Evolutionary conservation across 2,797 vertebrate species (phyloP).

Genomic region (Tarsius wallacei): DNA sequence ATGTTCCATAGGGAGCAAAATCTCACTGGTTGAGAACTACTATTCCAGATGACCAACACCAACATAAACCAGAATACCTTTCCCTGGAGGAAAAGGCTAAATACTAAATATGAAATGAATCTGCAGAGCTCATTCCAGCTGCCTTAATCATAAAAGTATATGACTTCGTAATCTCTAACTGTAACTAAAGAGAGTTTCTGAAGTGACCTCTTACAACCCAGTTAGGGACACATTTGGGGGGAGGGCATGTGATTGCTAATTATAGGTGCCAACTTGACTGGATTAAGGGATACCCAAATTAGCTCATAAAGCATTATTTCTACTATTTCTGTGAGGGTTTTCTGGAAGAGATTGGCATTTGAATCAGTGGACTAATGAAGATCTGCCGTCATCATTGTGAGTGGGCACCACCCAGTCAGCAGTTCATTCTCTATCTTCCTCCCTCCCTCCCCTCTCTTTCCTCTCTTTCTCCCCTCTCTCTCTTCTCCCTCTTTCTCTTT

Average conservation of each 20-base stretch:
- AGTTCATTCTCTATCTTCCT: too few relatives aligned
- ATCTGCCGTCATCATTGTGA: not conserved
- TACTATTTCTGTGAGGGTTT: not conserved
- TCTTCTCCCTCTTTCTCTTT: not conserved
- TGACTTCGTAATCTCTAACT: constrained; percentile 12
- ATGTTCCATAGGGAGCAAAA: not conserved
- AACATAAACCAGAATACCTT: not conserved
- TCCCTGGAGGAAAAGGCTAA: not conserved
- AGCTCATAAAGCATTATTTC: not conserved
- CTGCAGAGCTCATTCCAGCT: not conserved
- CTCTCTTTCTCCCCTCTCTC: not conserved
- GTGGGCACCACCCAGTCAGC: not conserved
- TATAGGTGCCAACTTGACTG: not conserved
- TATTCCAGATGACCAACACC: not conserved
- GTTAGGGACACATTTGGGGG: not conserved
- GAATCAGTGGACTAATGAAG: not conserved
- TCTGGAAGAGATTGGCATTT: not conserved
- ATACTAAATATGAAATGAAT: not conserved
- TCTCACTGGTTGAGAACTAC: not conserved
- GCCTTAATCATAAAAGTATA: not conserved
- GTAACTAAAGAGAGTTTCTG: not conserved
- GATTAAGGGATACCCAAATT: not conserved
- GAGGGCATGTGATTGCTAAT: not conserved
- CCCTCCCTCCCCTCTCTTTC: not conserved
- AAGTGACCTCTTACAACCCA: not conserved